These are phyloP conservation scores for Chesias legatella DNA, from an alignment of 2,888 invertebrate species.

Conservation along the genomic window DNA sequence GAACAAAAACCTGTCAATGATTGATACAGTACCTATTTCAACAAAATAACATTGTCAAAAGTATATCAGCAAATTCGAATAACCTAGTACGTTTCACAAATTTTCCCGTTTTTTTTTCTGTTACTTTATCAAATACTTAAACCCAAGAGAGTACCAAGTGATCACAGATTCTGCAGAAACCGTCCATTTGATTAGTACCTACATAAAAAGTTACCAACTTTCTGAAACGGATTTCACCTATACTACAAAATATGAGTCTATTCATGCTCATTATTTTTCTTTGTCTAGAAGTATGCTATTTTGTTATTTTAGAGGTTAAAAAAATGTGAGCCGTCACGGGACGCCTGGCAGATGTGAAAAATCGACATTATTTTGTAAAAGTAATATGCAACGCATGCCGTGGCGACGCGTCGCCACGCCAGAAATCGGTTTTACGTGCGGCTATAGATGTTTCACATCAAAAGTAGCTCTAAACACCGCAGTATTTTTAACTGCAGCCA, in stretches of 20 bases:
- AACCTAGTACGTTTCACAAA: slow-evolving; percentile 42
- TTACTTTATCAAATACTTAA: slow-evolving; percentile 71
- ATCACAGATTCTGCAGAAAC: slow-evolving; percentile 77
- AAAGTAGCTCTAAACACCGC: too few species aligned
- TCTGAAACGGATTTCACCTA: slow-evolving; percentile 66
- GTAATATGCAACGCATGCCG: too few species aligned
- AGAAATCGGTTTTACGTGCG: too few species aligned
- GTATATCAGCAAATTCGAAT: slow-evolving; percentile 51
- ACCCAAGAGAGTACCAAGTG: slow-evolving; percentile 78
- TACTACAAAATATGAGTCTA: slow-evolving; percentile 60
- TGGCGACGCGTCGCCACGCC: too few species aligned
- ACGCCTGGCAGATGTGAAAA: too few species aligned
- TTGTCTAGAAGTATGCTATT: slow-evolving; percentile 1
- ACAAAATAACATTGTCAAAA: slow-evolving; percentile 53
- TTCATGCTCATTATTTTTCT: slow-evolving; percentile 55
- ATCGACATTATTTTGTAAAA: too few species aligned
- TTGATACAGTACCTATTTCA: slow-evolving; percentile 18
- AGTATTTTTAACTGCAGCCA: not conserved
- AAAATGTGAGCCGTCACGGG: too few species aligned
- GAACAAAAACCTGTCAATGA: not conserved
- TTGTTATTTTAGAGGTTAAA: too few species aligned
- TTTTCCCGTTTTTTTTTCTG: slow-evolving; percentile 48
- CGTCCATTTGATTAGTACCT: slow-evolving; percentile 65
- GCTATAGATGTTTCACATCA: too few species aligned
- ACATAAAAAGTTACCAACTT: slow-evolving; percentile 66